phyloP scores from a whole-genome alignment of 1,140 invertebrate genomes.

The Temnothorax longispinosus region DNA sequence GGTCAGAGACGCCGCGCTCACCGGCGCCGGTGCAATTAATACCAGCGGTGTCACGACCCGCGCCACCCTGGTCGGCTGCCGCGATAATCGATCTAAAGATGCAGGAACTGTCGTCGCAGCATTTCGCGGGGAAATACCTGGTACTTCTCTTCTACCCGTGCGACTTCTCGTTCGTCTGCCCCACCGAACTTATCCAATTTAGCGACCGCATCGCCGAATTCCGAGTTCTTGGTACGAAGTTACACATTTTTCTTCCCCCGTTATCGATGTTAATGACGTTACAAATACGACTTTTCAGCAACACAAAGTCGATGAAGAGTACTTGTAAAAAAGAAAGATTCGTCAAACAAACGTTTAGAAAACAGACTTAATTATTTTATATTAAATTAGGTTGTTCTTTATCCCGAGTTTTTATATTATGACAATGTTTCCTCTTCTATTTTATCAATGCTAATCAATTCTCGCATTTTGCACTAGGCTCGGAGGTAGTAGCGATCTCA shows the following conservation, averaged over 20 bases:
- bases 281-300: neutral
- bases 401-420: neutral
- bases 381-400: neutral
- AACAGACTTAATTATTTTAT: neutral
- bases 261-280: neutral
- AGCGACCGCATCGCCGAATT: conserved; percentile 94
- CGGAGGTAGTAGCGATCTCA: conserved; percentile 93
- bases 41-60: conserved; percentile 51
- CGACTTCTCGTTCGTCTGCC: conserved; percentile 95
- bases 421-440: neutral
- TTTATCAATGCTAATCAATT: neutral
- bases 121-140: conserved; percentile 91
- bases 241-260: neutral
- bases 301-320: neutral
- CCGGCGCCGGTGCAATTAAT: conserved; percentile 22
- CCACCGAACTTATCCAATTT: conserved; percentile 96
- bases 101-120: conserved; percentile 87
- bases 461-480: conserved; percentile 77
- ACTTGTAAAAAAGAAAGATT: neutral
- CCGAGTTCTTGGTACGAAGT: conserved; percentile 88
- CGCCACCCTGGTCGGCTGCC: conserved; percentile 70
- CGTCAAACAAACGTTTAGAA: neutral
- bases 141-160: conserved; percentile 92
- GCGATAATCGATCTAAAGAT: conserved; percentile 89
- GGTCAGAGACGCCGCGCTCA: neutral